These are phyloP conservation scores for Rhopalosiphum padi DNA, from an alignment of 1,140 invertebrate genomes.

Conservation along the genomic window DNA sequence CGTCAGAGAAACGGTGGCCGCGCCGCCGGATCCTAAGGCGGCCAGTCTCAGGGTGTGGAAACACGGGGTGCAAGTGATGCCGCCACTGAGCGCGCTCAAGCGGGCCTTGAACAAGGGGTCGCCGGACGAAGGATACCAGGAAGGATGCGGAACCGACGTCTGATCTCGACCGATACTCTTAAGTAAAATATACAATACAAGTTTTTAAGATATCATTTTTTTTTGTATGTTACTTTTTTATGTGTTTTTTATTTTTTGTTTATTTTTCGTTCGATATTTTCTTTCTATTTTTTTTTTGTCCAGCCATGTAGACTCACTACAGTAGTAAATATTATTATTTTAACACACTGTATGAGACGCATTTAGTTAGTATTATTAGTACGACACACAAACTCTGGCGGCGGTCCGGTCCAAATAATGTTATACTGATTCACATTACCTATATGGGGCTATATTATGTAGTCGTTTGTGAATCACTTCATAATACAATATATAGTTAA, in stretches of 20 bases:
- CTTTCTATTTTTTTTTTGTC: not conserved
- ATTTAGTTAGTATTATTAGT: slow-evolving; percentile 2
- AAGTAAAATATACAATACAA: not conserved
- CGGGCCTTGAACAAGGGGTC: slow-evolving; percentile 81
- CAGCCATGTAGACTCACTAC: not conserved
- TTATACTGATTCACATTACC: not conserved
- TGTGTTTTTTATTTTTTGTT: not conserved
- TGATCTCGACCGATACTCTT: slow-evolving; percentile 64
- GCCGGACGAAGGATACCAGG: slow-evolving; percentile 89
- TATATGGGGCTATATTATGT: too few relatives aligned
- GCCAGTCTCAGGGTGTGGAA: slow-evolving; percentile 86
- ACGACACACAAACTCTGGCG: not conserved
- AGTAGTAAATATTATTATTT: not conserved
- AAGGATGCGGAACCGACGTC: slow-evolving; percentile 89
- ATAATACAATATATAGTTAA: not conserved
- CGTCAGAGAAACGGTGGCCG: slow-evolving; percentile 60
- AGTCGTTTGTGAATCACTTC: too few relatives aligned
- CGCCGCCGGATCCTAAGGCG: slow-evolving; percentile 66
- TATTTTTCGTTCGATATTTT: not conserved
- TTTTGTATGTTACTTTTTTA: not conserved
- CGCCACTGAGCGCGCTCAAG: slow-evolving; percentile 80
- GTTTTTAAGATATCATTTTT: not conserved
- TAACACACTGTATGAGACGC: not conserved
- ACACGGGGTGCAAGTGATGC: slow-evolving; percentile 80
- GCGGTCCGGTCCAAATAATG: not conserved